Evolutionary conservation across 2,113 vertebrate species (phyloP), one percentile per base, ranked within the genome.

Genomic region (Ancistrus triradiatus): DNA sequence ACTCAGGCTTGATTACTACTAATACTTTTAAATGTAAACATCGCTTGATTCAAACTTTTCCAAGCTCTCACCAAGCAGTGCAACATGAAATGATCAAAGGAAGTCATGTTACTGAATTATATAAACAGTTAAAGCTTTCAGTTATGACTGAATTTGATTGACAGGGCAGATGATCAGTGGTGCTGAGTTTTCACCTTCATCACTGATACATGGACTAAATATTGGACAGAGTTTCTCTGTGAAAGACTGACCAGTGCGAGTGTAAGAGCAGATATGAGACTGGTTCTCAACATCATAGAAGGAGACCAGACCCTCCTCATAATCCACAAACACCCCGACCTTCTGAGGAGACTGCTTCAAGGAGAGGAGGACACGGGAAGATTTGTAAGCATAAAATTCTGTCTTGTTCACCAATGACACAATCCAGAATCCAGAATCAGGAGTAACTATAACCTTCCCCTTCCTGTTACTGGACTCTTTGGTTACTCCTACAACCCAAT

Each of bases 301-400:
- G 50, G 50, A 53, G 50, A 53, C 28, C 50, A 53, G 15, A 53
- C 50, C 50, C 50, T 53, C 28, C 50, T 53, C 28, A 53, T 53
- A 53, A 53, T 53, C 50, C 50, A 53, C 50, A 53, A 53, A 53
- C 50, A 53, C 28, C 50, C 50, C 50, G 27, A 53, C 50, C 50
- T 53, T 53, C 50, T 53, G 27, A 22, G 28, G 50, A 21, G 50
- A 3, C 15, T 18, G n/a, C 19, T 53, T 33, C 17, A 53, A 18
- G 6, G 8, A 53, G 17, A 53, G n/a, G 2, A 9, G 11, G 28
- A 35, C 17, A 53, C 1, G 6, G 6, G 27, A 8, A 35, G 27
- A 33, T 1, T 53, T 21, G 2, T 33, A 15, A 53, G 17, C 38
- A 2, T 9, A 2, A 53, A 33, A 35, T 35, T 53, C 28, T 19